Evolutionary conservation across 2,888 invertebrate genomes (phyloP).

Genomic region (Diadromus collaris): DNA sequence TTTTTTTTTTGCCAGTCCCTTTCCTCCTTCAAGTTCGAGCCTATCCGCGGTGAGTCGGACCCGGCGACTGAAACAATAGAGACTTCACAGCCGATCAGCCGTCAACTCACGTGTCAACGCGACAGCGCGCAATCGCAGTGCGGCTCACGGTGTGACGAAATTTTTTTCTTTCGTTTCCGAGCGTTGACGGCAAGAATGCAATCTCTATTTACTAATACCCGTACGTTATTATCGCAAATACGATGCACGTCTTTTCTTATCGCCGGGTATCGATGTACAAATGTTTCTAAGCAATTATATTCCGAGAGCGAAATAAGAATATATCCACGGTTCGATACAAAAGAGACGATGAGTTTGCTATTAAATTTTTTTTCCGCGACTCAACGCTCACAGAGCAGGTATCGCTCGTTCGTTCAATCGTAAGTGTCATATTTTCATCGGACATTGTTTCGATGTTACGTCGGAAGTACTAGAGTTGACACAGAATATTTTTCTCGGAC

Average conservation of each 20-base stretch:
- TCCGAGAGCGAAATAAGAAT: not conserved
- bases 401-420: too few species aligned
- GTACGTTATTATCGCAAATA: constrained; percentile 1
- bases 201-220: not conserved
- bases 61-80: constrained; percentile 35
- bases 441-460: not conserved
- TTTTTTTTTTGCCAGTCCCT: constrained; percentile 21
- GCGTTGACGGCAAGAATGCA: not conserved
- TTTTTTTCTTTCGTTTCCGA: not conserved
- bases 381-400: not conserved
- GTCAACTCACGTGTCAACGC: constrained; percentile 20
- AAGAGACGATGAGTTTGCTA: not conserved
- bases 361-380: not conserved
- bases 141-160: not conserved
- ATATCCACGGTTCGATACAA: not conserved
- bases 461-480: too few species aligned
- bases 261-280: not conserved
- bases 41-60: constrained; percentile 11
- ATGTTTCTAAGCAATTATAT: not conserved
- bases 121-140: not conserved
- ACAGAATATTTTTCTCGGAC: too few species aligned
- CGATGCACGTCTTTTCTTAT: not conserved
- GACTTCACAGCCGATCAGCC: constrained; percentile 14
- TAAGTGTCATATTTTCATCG: not conserved
- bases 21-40: constrained; percentile 16